Percentiles rank a stretch among this genome's conserved stretches.
Conservation (phyloP, 35 echinoderm and acorn worm genomes). For the Holothuria glaberrima region DNA sequence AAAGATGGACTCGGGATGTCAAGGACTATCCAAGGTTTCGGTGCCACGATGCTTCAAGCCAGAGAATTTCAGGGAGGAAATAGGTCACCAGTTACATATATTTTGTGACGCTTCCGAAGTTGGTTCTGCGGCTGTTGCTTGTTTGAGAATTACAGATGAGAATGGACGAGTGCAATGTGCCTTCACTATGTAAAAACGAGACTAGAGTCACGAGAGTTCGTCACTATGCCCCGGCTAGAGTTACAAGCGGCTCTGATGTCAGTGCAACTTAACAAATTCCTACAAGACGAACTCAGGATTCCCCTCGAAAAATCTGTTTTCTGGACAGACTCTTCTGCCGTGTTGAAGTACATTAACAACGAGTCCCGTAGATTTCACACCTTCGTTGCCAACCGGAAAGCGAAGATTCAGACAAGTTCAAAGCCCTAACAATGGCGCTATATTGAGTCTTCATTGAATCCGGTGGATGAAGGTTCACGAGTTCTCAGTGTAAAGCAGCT, state of each 20-base stretch:
- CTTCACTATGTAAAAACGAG: conserved; percentile 47
- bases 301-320: background rate
- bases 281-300: background rate
- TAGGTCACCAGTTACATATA: conserved; percentile 34
- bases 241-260: conserved; percentile 6
- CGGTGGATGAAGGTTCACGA: conserved; percentile 71
- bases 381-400: conserved; percentile 47
- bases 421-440: conserved; percentile 59
- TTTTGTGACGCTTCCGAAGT: conserved; percentile 48
- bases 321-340: conserved; percentile 43
- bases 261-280: background rate
- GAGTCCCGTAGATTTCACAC: conserved; percentile 36
- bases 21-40: conserved; percentile 6
- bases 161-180: conserved; percentile 22
- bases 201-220: background rate
- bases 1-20: conserved; percentile 40
- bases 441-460: conserved; percentile 60
- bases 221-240: conserved; percentile 21
- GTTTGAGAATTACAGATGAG: conserved; percentile 30
- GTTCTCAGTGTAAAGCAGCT: conserved; percentile 52
- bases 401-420: conserved; percentile 1
- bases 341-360: conserved; percentile 44
- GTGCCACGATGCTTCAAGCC: conserved; percentile 66
- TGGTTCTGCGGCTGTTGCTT: conserved; percentile 39
- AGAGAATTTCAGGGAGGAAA: conserved; percentile 42